phyloP scores from a whole-genome alignment of 1,140 invertebrate genomes.

The Argopecten irradians region DNA sequence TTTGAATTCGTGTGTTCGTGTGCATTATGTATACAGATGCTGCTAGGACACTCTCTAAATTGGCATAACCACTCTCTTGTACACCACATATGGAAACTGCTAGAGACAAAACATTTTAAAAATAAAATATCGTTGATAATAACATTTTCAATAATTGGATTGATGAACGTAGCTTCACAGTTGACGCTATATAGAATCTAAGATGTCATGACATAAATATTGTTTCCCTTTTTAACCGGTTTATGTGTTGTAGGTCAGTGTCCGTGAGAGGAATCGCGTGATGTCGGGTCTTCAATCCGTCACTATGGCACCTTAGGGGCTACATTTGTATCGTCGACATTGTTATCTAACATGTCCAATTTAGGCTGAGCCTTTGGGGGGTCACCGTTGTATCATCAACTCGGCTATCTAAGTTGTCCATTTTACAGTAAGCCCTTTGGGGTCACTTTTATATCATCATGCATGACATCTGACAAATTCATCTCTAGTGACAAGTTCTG shows the following conservation, averaged over 20 bases:
- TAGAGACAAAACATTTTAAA: no score
- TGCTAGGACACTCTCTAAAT: no score
- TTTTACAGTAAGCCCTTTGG: constrained; percentile 3
- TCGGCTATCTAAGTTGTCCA: constrained; percentile 16
- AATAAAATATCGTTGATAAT: no score
- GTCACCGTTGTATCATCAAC: neutral
- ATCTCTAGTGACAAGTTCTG: constrained; percentile 13
- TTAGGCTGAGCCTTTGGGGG: constrained; percentile 12
- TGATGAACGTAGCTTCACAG: no score
- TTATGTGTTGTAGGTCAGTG: neutral
- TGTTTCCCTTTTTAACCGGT: neutral
- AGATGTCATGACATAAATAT: neutral
- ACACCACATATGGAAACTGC: no score
- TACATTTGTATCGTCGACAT: neutral
- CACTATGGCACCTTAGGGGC: neutral
- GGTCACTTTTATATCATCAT: neutral
- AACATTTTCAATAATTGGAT: no score
- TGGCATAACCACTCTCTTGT: no score
- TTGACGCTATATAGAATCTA: neutral
- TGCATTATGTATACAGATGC: no score
- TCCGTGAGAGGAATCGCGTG: neutral
- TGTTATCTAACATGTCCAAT: constrained; percentile 10
- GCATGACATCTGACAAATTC: neutral
- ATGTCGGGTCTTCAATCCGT: neutral
- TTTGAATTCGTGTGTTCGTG: no score